Evolutionary conservation across 2,888 invertebrate species (phyloP).

Genomic region (Luperina testacea): DNA sequence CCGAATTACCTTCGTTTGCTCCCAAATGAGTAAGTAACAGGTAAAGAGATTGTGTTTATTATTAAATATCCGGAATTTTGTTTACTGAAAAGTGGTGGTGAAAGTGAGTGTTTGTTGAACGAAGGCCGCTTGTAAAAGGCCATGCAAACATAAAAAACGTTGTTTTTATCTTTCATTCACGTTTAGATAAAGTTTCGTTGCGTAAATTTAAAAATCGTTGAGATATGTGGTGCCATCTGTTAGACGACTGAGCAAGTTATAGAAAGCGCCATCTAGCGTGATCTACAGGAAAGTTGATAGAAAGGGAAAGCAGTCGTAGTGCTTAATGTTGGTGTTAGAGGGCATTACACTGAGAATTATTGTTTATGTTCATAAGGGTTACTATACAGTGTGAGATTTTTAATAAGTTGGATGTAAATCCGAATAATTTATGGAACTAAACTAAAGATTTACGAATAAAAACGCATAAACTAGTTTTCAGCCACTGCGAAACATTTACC

Average conservation of each 20-base stretch:
- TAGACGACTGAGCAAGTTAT: background rate
- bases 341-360: slow-evolving; percentile 51
- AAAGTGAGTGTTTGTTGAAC: slow-evolving; percentile 78
- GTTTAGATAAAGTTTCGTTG: slow-evolving; percentile 52
- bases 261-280: slow-evolving; percentile 55
- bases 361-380: background rate
- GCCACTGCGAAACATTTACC: slow-evolving; percentile 15
- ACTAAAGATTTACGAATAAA: background rate
- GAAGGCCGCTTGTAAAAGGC: slow-evolving; percentile 80
- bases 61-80: slow-evolving; percentile 81
- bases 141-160: slow-evolving; percentile 67
- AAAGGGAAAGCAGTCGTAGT: slow-evolving; percentile 44
- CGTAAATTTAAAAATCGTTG: slow-evolving; percentile 30
- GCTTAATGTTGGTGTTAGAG: slow-evolving; percentile 65
- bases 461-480: background rate
- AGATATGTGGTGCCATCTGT: slow-evolving; percentile 76
- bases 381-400: background rate
- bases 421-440: background rate
- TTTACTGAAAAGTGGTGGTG: slow-evolving; percentile 81
- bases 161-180: slow-evolving; percentile 66
- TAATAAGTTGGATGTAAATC: no score
- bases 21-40: slow-evolving; percentile 77
- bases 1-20: slow-evolving; percentile 79
- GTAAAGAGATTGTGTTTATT: slow-evolving; percentile 79
- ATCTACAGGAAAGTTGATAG: slow-evolving; percentile 25